phyloP scores from a whole-genome alignment of 2,797 vertebrate species.

The Varecia variegata region DNA sequence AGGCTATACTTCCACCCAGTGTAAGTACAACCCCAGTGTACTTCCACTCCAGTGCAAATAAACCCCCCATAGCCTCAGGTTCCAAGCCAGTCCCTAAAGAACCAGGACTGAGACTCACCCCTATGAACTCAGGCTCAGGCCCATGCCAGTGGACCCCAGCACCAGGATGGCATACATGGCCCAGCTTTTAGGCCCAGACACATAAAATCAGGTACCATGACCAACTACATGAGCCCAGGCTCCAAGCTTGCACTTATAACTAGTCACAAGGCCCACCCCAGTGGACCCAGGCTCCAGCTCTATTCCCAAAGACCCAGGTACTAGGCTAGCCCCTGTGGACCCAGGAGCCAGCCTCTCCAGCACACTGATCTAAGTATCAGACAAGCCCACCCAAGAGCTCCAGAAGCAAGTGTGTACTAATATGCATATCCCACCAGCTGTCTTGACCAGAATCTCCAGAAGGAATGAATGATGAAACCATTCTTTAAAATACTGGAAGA shows the following conservation, averaged over 20 bases:
- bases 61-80: background rate
- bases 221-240: background rate
- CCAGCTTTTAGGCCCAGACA: background rate
- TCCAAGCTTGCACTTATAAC: too few relatives aligned
- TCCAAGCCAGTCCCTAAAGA: background rate
- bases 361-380: background rate
- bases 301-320: background rate
- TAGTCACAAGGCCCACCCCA: too few relatives aligned
- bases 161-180: background rate
- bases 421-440: too few relatives aligned
- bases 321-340: background rate
- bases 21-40: too few relatives aligned
- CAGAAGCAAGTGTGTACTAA: background rate
- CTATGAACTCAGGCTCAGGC: background rate
- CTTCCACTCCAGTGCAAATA: background rate
- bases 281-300: background rate
- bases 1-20: background rate
- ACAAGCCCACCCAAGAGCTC: background rate
- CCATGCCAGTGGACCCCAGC: background rate
- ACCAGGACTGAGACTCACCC: background rate
- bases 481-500: background rate
- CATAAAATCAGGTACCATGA: background rate
- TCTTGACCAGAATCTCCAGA: background rate
- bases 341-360: background rate
- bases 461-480: background rate